These are phyloP conservation scores for Artemia sp. DNA, from an alignment of 2,888 invertebrate species.

Conservation along the genomic window DNA sequence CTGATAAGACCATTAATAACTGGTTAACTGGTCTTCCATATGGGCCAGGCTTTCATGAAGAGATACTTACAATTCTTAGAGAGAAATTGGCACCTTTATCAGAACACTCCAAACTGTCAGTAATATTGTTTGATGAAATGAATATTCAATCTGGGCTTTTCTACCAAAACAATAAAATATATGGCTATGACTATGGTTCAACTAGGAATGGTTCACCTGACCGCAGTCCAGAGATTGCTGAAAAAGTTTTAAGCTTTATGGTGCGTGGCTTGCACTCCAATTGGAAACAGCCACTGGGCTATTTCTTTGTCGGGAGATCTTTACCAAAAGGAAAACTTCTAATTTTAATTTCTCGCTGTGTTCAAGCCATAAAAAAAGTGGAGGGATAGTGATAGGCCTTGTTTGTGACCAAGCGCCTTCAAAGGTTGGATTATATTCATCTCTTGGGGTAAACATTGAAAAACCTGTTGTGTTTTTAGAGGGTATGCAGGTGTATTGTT, in stretches of 20 bases:
- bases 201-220: background rate
- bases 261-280: background rate
- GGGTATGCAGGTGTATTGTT: slow-evolving; percentile 7
- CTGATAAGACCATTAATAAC: no score
- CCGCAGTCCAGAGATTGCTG: background rate
- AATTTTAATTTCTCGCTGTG: background rate
- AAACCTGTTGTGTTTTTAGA: background rate
- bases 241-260: slow-evolving; percentile 7
- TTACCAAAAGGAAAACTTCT: background rate
- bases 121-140: background rate
- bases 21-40: no score
- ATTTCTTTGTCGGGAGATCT: slow-evolving; percentile 7
- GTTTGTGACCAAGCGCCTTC: slow-evolving; percentile 10
- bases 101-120: background rate
- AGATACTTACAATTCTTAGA: background rate
- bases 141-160: no score
- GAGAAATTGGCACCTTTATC: background rate
- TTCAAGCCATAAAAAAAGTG: background rate
- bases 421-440: slow-evolving; percentile 7
- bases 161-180: no score
- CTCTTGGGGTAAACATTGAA: background rate
- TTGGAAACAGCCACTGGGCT: slow-evolving; percentile 13
- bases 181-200: no score
- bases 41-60: no score
- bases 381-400: background rate